Evolutionary conservation across 2,888 invertebrate genomes (phyloP), one percentile per base, ranked within the genome.

Genomic region (Sussaba pulchella): DNA sequence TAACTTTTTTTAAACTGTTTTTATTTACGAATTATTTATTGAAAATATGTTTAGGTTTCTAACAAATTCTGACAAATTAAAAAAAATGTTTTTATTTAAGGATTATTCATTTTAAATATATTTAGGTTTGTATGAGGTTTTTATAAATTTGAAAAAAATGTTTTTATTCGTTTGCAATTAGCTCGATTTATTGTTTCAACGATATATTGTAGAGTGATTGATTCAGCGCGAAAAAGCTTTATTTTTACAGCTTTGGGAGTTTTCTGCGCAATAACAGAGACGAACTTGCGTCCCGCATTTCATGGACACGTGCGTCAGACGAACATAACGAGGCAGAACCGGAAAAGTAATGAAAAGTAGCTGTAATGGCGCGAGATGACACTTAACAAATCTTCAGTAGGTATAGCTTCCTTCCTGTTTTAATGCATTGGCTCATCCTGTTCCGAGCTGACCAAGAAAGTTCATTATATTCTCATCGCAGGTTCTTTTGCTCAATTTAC

Each of bases 401-500:
- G 26, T 24, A n/a, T 24, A 8, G 24, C 26, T 0, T 24, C 5
- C 9, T 31, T 2, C n/a, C 10, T 17, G 0, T 57, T 36, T 57
- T 57, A 10, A 14, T 57, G 26, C 12, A 52, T 57, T 57, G 14
- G 24, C 14, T 64, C 47, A 45, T 64, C 45, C 24, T 10, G 26
- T 2, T 12, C n/a, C 4, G 1, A n/a, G 12, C 26, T 12, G 17
- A 2, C 26, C 17, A 2, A 47, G 17, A 12, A 47, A 26, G 17
- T 31, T 47, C 19, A 26, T 31, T 64, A 47, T 43, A 47, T 47
- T 47, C 26, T 0, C 26, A n/a, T 47, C 14, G 45, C 63, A 17
- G 59, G 50, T 43, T 54, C 66, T 12, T 47, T 43, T 14, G 64
- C 76, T 77, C 76, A 57, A 70, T 77, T 71, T 77, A 36, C 64